These are phyloP conservation scores for Lycia hirtaria DNA, from an alignment of 2,888 invertebrate genomes.

Conservation along the genomic window DNA sequence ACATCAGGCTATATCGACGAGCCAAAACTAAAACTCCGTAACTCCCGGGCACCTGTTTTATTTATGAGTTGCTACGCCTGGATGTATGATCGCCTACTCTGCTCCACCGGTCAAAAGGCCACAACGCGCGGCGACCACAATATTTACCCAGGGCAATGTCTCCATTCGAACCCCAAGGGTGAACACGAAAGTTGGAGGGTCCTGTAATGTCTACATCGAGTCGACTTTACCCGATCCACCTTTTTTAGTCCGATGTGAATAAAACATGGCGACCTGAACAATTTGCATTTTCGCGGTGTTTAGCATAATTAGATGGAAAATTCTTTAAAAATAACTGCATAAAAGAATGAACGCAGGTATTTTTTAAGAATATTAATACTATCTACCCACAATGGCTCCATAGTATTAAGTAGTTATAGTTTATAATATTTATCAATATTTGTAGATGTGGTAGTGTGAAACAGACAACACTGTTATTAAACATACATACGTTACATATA, in stretches of 20 bases:
- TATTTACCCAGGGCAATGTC: slow-evolving; percentile 1
- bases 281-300: slow-evolving; percentile 19
- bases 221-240: not conserved
- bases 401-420: too few species aligned
- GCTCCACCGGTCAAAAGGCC: slow-evolving; percentile 1
- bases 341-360: not conserved
- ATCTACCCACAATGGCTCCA: too few species aligned
- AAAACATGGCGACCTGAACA: slow-evolving; percentile 12
- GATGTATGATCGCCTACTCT: not conserved
- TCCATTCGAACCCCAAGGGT: not conserved
- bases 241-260: slow-evolving; percentile 13
- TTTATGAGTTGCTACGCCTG: not conserved
- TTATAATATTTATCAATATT: too few species aligned
- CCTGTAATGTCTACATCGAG: not conserved
- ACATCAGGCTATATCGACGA: not conserved
- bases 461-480: too few species aligned
- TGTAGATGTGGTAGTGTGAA: too few species aligned
- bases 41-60: not conserved
- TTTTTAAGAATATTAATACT: too few species aligned
- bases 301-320: slow-evolving; percentile 16
- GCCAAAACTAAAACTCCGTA: not conserved
- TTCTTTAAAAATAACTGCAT: not conserved
- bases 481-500: too few species aligned
- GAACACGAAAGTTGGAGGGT: not conserved
- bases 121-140: not conserved